Evolutionary conservation across 2,888 invertebrate species (phyloP).

Genomic region (Machimus rusticus): DNA sequence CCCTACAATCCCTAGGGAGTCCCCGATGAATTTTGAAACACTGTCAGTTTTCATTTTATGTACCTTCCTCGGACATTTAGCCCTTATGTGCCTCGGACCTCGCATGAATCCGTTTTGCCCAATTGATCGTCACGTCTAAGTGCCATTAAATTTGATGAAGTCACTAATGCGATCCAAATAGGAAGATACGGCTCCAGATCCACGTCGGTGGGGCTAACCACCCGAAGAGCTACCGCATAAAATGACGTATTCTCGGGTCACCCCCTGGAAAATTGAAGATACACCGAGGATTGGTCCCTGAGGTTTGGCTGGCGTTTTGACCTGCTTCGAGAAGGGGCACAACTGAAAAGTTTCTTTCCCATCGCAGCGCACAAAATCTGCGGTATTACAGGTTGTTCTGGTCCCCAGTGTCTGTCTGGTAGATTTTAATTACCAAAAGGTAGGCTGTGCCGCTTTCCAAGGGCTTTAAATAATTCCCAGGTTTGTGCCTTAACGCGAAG

Average conservation of each 20-base stretch:
- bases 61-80: background rate
- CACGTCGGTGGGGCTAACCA: background rate
- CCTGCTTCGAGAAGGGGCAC: background rate
- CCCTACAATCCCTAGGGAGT: background rate
- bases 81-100: background rate
- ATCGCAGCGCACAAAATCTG: background rate
- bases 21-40: background rate
- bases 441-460: background rate
- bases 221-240: background rate
- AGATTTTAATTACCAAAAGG: constrained; percentile 8
- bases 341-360: background rate
- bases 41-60: background rate
- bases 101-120: background rate
- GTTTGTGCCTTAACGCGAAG: background rate
- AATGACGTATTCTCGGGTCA: background rate
- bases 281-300: background rate
- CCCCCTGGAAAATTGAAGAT: background rate
- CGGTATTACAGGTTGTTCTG: background rate
- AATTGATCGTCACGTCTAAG: constrained; percentile 12
- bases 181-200: background rate
- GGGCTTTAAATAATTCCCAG: constrained; percentile 17
- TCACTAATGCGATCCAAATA: background rate
- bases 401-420: background rate
- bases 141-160: constrained; percentile 15
- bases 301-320: background rate